Evolutionary conservation across 2,888 invertebrate genomes (phyloP), one percentile per base, ranked within the genome.

Genomic region (Napeogenes inachia): DNA sequence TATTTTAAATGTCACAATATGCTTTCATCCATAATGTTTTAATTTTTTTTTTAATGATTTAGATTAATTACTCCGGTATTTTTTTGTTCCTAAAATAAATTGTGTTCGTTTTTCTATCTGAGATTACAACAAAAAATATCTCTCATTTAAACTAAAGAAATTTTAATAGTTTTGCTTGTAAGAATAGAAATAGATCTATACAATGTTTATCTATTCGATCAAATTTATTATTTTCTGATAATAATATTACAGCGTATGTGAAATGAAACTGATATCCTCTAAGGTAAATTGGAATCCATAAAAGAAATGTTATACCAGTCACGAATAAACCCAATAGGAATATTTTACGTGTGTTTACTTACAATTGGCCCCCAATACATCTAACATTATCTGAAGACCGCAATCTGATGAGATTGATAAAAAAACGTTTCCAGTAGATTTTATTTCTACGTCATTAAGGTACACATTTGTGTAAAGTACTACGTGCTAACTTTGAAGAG

Each of bases 401-500:
- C 38, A 62, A 65, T 60, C 60, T 54, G 62, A 60, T 65, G 53
- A 60, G 61, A 61, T 61, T 56, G 58, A 63, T 59, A 47, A 46
- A 59, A 21, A 58, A 57, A 62, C 55, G 57, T 69, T 75, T 84
- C 81, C 57, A 82, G 81, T n/a, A 56, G 8, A 62, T 65, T 76
- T 59, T 79, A 80, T 74, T 61, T 78, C 79, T 60, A 62, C 47
- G 79, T 69, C 8, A 68, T 75, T 75, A 85, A 85, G 81, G 81
- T 81, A 84, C 83, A 84, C 81, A 84, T 87, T 87, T 83, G 84
- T 82, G 80, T 83, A 85, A 85, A 87, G 84, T 79, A 82, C 79
- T 82, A 82, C 81, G 81, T 83, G 81, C 75, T 81, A 84, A 86
- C 80, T 85, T 83, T 81, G 80, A 82, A 81, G 82, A 84, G 82